Evolutionary conservation across 2,888 invertebrate genomes (phyloP), one percentile per base, ranked within the genome.

Genomic region (Scaptomyza parva): DNA sequence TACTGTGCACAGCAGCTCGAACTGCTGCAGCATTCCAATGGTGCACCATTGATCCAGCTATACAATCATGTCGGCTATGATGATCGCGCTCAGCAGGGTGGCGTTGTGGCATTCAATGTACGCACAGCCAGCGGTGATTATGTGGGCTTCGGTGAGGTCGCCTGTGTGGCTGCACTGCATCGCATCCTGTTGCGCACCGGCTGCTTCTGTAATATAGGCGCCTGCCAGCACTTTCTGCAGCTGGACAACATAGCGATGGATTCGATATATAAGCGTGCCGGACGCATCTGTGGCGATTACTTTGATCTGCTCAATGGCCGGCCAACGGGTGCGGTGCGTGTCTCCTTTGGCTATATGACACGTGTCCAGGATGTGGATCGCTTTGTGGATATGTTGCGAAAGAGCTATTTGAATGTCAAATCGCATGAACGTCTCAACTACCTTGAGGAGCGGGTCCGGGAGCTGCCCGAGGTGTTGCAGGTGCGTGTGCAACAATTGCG

Each of bases 191-290:
- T 99, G 39, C 94, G 99, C 70, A 97, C 97, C 1, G 99, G 99
- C 0, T 99, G 99, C 90, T 98, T 98, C 90, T 99, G 99, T 91
- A 99, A 99, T 92, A 96, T 98, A 1, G 99, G 99, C 12, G 96
- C 98, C 2, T 99, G 99, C 89, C 97, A 98, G 90, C 92, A 94
- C 48, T 96, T 96, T 87, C 92, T 99, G 44, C 91, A 93, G 7
- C 92, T 97, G 8, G 93, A 94, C 0, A 93, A 95, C 52, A 92
- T 94, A 12, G 95, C 96, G 57, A 93, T 98, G 75, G 94, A 94
- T 78, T 93, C 94, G 28, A 96, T 98, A 90, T 97, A 95, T 90
- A 94, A 96, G 93, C 76, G 70, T 0, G 94, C 95, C 2, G 98
- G 98, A 0, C 98, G 98, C 91, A 95, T 96, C 39, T 98, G 98